phyloP scores from a whole-genome alignment of 2,113 vertebrate species.

The Hippoglossus stenolepis region DNA sequence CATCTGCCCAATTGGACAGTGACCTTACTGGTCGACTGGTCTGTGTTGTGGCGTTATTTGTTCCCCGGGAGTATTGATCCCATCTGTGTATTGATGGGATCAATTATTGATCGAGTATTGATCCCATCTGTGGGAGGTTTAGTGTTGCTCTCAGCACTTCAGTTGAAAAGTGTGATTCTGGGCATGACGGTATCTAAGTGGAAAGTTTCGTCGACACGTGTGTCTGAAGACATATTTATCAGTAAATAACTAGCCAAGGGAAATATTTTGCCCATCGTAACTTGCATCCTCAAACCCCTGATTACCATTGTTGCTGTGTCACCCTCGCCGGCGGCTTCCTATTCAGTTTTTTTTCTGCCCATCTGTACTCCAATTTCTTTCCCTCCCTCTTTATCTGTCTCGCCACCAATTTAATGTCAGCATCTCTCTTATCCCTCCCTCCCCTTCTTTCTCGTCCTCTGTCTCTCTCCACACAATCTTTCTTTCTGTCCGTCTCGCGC shows the following conservation, averaged over 20 bases:
- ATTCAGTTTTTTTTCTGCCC: conserved; percentile 21
- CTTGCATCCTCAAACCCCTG: conserved; percentile 44
- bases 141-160: conserved; percentile 57
- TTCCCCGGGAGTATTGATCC: conserved; percentile 74
- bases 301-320: conserved; percentile 73
- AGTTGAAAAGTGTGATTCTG: conserved; percentile 33
- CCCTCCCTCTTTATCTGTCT: conserved; percentile 58
- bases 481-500: conserved; percentile 43
- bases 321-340: conserved; percentile 47
- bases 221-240: conserved; percentile 43
- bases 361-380: conserved; percentile 49
- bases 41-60: conserved; percentile 58
- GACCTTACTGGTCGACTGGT: conserved; percentile 62
- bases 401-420: conserved; percentile 65
- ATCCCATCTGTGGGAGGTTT: conserved; percentile 74
- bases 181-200: conserved; percentile 7
- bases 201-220: conserved; percentile 32
- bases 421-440: conserved; percentile 48
- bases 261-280: conserved; percentile 49
- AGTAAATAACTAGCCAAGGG: conserved; percentile 28
- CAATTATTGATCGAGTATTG: too few relatives aligned
- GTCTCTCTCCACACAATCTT: conserved; percentile 40
- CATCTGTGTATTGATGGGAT: too few relatives aligned
- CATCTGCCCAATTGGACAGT: conserved; percentile 50
- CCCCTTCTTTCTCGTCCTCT: conserved; percentile 15